phyloP scores from a whole-genome alignment of 2,888 invertebrate species.

The Helobdella robusta region DNA sequence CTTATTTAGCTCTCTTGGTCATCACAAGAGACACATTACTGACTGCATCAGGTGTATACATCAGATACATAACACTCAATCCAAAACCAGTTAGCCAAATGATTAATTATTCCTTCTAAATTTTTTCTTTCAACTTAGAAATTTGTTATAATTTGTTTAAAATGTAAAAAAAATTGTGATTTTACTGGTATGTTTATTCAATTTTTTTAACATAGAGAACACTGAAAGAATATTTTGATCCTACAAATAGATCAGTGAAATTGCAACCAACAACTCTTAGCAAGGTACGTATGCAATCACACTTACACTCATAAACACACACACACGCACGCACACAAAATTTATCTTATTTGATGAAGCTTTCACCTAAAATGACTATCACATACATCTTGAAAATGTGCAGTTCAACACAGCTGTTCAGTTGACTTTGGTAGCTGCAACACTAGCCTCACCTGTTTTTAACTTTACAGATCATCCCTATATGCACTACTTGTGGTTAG shows the following conservation, averaged over 20 bases:
- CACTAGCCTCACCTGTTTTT: conserved; percentile 82
- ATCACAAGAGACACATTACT: conserved; percentile 72
- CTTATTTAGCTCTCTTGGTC: conserved; percentile 63
- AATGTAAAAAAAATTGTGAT: too few species aligned
- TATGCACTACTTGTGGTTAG: conserved; percentile 66
- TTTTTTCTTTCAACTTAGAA: too few species aligned
- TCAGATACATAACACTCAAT: conserved; percentile 72
- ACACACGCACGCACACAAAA: too few species aligned
- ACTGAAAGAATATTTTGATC: conserved; percentile 60
- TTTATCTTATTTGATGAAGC: too few species aligned
- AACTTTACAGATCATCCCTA: conserved; percentile 70
- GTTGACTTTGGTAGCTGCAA: conserved; percentile 70
- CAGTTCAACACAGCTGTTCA: conserved; percentile 76
- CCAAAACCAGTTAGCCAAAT: conserved; percentile 63
- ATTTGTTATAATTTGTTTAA: too few species aligned
- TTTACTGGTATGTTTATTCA: not conserved
- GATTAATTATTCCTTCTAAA: too few species aligned
- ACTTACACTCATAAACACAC: too few species aligned
- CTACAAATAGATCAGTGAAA: conserved; percentile 82
- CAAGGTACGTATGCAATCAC: conserved; percentile 61
- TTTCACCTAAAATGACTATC: too few species aligned
- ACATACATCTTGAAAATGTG: conserved; percentile 25
- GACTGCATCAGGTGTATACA: conserved; percentile 74
- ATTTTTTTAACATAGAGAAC: conserved; percentile 29
- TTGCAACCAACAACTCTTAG: conserved; percentile 83